These are phyloP conservation scores for Styela clava DNA, from an alignment of 23 tunicate species.

Conservation along the genomic window DNA sequence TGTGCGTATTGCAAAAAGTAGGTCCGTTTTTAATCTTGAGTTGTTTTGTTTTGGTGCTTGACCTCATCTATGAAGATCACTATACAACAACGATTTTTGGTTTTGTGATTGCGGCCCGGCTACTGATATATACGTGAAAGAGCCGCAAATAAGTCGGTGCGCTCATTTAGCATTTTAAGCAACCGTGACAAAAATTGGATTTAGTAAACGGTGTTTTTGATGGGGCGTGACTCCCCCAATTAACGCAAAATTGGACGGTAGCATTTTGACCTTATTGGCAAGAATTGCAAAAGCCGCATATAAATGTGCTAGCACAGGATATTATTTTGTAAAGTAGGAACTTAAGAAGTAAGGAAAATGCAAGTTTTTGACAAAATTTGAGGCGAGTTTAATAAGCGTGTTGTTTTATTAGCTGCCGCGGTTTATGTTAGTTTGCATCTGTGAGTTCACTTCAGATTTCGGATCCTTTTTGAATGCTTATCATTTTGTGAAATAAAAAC, in stretches of 20 bases:
- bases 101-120: background rate
- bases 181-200: background rate
- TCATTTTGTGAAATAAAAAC: too few relatives aligned
- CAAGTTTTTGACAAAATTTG: too few relatives aligned
- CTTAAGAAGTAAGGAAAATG: too few relatives aligned
- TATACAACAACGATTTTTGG: background rate
- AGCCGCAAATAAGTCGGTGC: background rate
- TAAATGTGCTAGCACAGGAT: too few relatives aligned
- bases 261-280: background rate
- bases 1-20: background rate
- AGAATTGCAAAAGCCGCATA: background rate
- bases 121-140: too few relatives aligned
- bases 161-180: background rate
- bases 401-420: too few relatives aligned
- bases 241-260: background rate
- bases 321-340: too few relatives aligned
- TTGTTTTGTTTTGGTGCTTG: background rate
- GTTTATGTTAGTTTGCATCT: too few relatives aligned
- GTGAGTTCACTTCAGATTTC: too few relatives aligned
- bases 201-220: background rate
- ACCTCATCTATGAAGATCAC: background rate
- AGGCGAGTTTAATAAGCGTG: too few relatives aligned
- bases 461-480: too few relatives aligned
- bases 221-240: background rate
- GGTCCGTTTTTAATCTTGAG: background rate